phyloP scores from a whole-genome alignment of 2,113 vertebrate species.

The Rhinopomastus cyanomelas region DNA sequence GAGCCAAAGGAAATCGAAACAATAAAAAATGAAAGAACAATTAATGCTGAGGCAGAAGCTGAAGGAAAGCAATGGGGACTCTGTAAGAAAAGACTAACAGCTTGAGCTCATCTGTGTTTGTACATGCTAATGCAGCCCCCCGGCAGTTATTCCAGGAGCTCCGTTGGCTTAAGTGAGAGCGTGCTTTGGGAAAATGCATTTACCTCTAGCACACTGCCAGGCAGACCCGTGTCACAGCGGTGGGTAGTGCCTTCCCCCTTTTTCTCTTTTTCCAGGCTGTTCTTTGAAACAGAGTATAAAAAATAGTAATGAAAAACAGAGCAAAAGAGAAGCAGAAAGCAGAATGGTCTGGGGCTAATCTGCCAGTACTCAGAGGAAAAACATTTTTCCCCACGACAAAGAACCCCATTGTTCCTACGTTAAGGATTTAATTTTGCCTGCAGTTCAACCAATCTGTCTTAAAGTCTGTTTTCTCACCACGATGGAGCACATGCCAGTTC shows the following conservation, averaged over 20 bases:
- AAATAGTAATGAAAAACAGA: neutral
- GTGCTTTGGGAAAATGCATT: constrained; percentile 1
- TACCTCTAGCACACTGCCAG: neutral
- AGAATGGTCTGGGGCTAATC: neutral
- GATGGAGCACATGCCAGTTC: neutral
- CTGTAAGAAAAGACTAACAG: constrained; percentile 14
- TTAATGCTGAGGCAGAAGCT: neutral
- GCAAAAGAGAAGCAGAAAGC: neutral
- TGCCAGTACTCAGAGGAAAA: constrained; percentile 1
- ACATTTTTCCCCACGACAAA: constrained; percentile 29
- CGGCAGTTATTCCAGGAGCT: neutral
- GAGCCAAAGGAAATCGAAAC: neutral
- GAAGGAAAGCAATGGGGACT: neutral
- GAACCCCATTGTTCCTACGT: constrained; percentile 28
- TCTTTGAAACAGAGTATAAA: neutral
- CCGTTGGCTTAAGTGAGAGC: neutral
- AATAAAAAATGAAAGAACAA: neutral
- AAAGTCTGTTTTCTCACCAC: neutral
- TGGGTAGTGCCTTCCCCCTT: neutral
- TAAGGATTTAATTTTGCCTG: constrained; percentile 33
- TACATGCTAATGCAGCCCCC: neutral
- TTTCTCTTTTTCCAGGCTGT: constrained; percentile 21
- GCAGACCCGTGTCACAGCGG: neutral
- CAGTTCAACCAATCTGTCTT: constrained; percentile 2
- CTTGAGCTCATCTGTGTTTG: neutral